phyloP scores from a whole-genome alignment of 2,797 vertebrate genomes.

The Tadarida brasiliensis region DNA sequence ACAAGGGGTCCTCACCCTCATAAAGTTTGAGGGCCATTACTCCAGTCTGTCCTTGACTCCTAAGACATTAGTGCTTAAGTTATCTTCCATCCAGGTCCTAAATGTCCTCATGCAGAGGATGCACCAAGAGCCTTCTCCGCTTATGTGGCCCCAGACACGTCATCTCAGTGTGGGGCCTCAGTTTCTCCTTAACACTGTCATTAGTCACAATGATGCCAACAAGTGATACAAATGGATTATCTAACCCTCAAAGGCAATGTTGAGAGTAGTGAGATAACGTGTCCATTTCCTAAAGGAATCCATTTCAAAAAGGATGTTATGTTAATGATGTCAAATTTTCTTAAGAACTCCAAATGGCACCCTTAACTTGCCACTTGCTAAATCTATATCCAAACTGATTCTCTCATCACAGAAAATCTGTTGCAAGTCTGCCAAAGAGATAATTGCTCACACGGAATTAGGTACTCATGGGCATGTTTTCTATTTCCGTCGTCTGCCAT shows the following conservation, averaged over 20 bases:
- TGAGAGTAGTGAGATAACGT: neutral
- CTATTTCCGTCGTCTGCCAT: neutral
- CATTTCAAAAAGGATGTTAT: neutral
- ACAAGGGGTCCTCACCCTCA: conserved; percentile 76
- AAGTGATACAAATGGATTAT: neutral
- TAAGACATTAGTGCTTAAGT: neutral
- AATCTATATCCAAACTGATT: neutral
- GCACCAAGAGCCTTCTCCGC: neutral
- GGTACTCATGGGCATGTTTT: neutral
- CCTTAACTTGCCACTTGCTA: neutral
- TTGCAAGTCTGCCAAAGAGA: neutral
- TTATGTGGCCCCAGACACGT: neutral
- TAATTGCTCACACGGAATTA: neutral
- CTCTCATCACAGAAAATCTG: conserved; percentile 29
- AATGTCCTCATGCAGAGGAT: neutral
- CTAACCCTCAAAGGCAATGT: neutral
- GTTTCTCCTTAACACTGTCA: neutral
- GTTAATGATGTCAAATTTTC: neutral
- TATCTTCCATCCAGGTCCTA: neutral
- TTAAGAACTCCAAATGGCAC: neutral
- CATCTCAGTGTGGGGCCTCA: neutral
- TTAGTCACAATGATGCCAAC: neutral
- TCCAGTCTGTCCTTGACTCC: neutral
- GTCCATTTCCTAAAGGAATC: conserved; percentile 10
- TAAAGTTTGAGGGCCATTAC: conserved; percentile 66